Evolutionary conservation across 2,797 vertebrate species (phyloP).

Genomic region (Phyllotis vaccarum): DNA sequence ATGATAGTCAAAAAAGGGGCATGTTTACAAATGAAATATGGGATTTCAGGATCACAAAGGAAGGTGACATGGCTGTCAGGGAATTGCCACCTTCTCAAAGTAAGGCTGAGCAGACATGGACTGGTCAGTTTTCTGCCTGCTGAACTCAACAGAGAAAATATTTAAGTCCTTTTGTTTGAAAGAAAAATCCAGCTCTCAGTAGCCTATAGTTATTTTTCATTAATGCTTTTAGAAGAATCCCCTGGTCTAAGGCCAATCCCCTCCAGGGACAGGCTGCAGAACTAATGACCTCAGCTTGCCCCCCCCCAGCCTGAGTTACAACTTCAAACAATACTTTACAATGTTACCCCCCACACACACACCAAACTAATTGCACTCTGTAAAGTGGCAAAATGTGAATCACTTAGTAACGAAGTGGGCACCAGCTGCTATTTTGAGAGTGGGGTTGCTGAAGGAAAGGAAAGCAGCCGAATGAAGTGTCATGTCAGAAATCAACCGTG

Average conservation of each 20-base stretch:
- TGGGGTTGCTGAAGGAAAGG: constrained; percentile 84
- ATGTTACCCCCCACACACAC: constrained; percentile 70
- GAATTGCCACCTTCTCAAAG: background rate
- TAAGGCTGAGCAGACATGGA: no score
- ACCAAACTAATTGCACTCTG: constrained; percentile 89
- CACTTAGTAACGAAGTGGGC: constrained; percentile 90
- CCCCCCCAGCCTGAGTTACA: constrained; percentile 81
- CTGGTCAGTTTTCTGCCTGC: background rate
- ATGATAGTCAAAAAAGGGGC: background rate
- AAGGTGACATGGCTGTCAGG: background rate
- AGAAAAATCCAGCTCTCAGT: background rate
- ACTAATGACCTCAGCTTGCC: background rate
- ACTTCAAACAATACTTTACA: constrained; percentile 82
- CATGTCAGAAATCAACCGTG: constrained; percentile 93
- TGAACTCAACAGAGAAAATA: background rate
- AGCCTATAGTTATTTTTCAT: background rate
- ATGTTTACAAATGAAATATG: background rate
- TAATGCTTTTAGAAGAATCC: background rate
- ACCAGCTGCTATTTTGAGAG: constrained; percentile 90
- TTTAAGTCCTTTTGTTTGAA: background rate
- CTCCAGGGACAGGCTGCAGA: background rate
- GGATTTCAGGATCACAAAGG: background rate
- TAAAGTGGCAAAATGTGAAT: constrained; percentile 90
- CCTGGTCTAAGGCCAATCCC: background rate
- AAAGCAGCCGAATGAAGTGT: constrained; percentile 89